Evolutionary conservation across 2,797 vertebrate genomes (phyloP).

Genomic region (Phoebastria nigripes): DNA sequence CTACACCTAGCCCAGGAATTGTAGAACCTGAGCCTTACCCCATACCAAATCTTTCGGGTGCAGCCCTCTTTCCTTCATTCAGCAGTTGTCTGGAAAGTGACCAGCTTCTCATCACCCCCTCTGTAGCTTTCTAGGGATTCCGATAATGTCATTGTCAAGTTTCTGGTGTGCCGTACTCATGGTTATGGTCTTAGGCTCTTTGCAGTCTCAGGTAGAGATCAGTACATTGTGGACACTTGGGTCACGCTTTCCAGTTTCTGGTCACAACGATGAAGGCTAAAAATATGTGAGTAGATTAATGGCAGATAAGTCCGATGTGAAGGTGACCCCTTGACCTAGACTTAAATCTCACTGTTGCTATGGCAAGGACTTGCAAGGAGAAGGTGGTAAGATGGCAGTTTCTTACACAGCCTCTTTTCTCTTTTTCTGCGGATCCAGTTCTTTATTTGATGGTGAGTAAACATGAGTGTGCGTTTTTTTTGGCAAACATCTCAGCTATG

Average conservation of each 20-base stretch:
- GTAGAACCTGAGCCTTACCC: background rate
- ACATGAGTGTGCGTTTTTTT: accelerated
- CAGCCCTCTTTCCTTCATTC: background rate
- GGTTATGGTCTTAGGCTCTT: background rate
- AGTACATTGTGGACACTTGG: background rate
- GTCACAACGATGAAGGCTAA: accelerated
- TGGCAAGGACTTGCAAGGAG: background rate
- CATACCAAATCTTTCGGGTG: background rate
- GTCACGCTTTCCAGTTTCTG: background rate
- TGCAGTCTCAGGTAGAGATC: background rate
- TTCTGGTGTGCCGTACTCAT: background rate
- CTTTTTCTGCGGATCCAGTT: background rate
- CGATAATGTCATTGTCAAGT: accelerated
- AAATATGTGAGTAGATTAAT: accelerated
- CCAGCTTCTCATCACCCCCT: background rate
- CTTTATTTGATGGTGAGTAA: background rate
- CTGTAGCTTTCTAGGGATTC: background rate
- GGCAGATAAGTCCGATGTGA: background rate
- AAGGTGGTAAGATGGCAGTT: background rate
- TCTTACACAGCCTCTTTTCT: background rate
- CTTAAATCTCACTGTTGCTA: background rate
- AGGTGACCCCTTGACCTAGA: background rate
- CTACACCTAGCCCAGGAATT: background rate
- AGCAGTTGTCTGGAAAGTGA: background rate
- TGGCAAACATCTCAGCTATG: background rate